These are phyloP conservation scores for Thinocorus orbignyianus DNA, from an alignment of 2,113 vertebrate genomes.

Conservation along the genomic window DNA sequence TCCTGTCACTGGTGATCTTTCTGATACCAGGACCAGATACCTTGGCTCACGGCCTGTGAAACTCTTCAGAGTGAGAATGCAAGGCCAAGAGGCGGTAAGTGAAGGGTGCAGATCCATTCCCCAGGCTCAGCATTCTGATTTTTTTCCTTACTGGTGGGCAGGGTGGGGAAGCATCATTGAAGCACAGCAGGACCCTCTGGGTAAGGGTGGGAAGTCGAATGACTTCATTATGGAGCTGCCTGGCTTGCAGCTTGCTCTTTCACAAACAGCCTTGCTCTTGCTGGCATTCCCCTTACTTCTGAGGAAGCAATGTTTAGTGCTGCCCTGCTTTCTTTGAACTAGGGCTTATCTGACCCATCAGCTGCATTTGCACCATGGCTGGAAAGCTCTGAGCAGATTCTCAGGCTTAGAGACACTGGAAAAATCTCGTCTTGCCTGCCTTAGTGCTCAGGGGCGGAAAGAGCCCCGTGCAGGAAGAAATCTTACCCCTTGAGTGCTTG, in stretches of 20 bases:
- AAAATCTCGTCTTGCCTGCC: not conserved
- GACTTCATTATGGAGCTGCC: not conserved
- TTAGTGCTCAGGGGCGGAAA: not conserved
- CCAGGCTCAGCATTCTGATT: accelerated
- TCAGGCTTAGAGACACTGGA: not conserved
- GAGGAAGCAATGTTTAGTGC: not conserved
- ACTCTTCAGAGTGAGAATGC: slow-evolving; percentile 96
- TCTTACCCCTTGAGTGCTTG: not conserved
- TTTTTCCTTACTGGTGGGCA: not conserved
- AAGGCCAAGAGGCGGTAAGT: slow-evolving; percentile 98
- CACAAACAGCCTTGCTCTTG: not conserved
- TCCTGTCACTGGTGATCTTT: slow-evolving; percentile 94
- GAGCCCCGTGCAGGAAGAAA: not conserved
- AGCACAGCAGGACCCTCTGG: not conserved
- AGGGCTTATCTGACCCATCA: not conserved
- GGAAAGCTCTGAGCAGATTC: not conserved
- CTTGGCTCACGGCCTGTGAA: slow-evolving; percentile 95
- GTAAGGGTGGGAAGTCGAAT: not conserved
- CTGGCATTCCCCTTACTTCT: not conserved
- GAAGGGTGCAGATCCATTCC: not conserved
- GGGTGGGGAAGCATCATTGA: not conserved
- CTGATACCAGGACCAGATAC: slow-evolving; percentile 94
- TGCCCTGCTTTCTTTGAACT: not conserved
- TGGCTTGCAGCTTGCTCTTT: not conserved
- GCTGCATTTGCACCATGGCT: not conserved